phyloP scores from a whole-genome alignment of 2,888 invertebrate species.

The Idaea dimidiata region DNA sequence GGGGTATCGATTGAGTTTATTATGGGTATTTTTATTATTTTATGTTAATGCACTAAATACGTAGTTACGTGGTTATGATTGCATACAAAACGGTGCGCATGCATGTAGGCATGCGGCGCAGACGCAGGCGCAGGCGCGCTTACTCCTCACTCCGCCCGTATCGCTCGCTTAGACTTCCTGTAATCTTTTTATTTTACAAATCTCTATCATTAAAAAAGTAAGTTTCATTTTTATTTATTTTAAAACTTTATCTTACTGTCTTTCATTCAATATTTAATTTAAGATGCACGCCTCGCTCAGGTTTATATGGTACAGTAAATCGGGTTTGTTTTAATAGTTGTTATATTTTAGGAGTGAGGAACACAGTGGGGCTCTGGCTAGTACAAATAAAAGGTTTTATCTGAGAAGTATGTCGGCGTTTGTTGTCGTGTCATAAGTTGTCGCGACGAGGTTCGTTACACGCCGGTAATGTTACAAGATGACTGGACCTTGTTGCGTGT shows the following conservation, averaged over 20 bases:
- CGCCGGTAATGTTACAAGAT: conserved; percentile 57
- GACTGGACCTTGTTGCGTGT: conserved; percentile 65
- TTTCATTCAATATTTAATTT: conserved; percentile 3
- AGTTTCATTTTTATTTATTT: not conserved
- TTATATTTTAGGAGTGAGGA: conserved; percentile 7
- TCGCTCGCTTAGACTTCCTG: conserved; percentile 14
- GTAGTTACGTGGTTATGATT: conserved; percentile 44
- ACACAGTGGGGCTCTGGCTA: conserved; percentile 37
- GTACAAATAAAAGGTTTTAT: conserved; percentile 54
- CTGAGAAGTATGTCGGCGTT: conserved; percentile 53
- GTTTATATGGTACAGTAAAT: not conserved
- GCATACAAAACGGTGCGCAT: conserved; percentile 13
- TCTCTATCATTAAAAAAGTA: conserved; percentile 1
- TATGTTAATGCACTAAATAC: conserved; percentile 68
- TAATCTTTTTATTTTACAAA: conserved; percentile 7
- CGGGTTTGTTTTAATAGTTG: conserved; percentile 2
- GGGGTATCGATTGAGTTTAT: conserved; percentile 64
- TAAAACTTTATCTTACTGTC: not conserved
- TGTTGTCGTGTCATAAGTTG: conserved; percentile 73
- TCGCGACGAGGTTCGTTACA: conserved; percentile 58
- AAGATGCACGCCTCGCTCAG: not conserved
- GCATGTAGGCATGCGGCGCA: conserved; percentile 12
- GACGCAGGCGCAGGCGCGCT: conserved; percentile 6
- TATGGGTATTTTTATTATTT: conserved; percentile 70
- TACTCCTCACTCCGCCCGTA: not conserved